A percentile compares a stretch with the other conserved stretches of the same genome.
These are phyloP conservation scores for Aythya fuligula DNA, from an alignment of 2,797 vertebrate species.

Conservation along the genomic window DNA sequence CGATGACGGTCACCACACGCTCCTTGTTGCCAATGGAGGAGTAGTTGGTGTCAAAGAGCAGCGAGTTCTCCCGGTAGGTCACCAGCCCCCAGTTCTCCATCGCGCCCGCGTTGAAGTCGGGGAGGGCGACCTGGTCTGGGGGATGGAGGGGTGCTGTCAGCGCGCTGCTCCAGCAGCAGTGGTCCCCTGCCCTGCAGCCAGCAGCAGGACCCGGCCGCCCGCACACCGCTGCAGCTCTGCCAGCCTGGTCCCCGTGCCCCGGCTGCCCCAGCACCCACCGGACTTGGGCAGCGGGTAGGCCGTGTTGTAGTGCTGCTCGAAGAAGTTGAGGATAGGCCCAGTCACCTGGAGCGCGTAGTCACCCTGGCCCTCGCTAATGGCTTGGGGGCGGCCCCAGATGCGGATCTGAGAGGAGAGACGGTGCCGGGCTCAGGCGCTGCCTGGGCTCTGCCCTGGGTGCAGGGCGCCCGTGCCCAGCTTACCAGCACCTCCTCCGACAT, in stretches of 20 bases:
- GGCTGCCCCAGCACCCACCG: slow-evolving; percentile 65
- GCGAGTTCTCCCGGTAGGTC: slow-evolving; percentile 89
- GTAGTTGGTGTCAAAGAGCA: slow-evolving; percentile 76
- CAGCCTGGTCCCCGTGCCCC: neutral
- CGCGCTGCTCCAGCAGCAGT: accelerated
- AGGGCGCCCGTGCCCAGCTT: neutral
- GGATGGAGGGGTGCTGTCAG: neutral
- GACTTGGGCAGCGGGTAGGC: slow-evolving; percentile 88
- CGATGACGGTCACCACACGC: slow-evolving; percentile 82
- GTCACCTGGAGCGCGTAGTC: slow-evolving; percentile 83
- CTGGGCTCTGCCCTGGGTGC: accelerated
- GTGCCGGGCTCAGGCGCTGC: neutral
- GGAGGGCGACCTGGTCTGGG: slow-evolving; percentile 90
- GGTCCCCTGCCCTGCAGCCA: accelerated
- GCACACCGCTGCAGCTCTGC: neutral
- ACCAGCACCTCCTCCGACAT: slow-evolving; percentile 29
- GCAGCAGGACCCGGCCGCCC: neutral
- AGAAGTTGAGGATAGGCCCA: slow-evolving; percentile 84
- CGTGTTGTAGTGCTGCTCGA: slow-evolving; percentile 79
- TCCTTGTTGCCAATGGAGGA: slow-evolving; percentile 91
- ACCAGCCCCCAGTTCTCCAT: slow-evolving; percentile 98
- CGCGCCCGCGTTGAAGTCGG: slow-evolving; percentile 89
- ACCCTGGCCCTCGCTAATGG: slow-evolving; percentile 77
- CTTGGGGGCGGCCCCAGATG: slow-evolving; percentile 89
- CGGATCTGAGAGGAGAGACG: slow-evolving; percentile 77